Evolutionary conservation across 1,140 invertebrate species (phyloP), one percentile per base, ranked within the genome.

Genomic region (Sitodiplosis mosellana): DNA sequence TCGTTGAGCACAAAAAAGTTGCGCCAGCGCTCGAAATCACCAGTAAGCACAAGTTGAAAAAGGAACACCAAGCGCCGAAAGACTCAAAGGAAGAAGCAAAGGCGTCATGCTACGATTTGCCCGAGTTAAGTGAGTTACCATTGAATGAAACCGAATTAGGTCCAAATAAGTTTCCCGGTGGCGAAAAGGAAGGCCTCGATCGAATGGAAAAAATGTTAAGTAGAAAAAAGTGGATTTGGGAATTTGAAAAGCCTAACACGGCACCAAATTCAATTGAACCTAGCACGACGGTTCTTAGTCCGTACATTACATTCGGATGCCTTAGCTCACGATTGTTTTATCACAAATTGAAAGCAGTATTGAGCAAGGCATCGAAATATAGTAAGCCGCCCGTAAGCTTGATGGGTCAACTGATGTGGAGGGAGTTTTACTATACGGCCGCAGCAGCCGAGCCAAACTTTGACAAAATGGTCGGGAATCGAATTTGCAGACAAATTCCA

Each of bases 351-450:
- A 27, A 27, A 5, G 10, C 27, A 27, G 10, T 10, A 27, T 27
- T 27, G 27, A 27, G 27, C 27, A 27, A 10, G 10, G 10, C 27
- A 27, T 5, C 3, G 27, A 27, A 10, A 27, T 10, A 27, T 10
- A 27, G 4, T 10, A 27, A 27, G 27, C 27, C 27, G 27, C 10
- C 75, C 0, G 69, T 74, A 12, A 77, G 74, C 1, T 56, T 78
- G 2, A 55, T 74, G 47, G 80, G 80, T 0, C 82, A 84, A 52
- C 54, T 85, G 5, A 66, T 82, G 59, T 83, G 80, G 80, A 63
- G 81, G 50, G 82, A 85, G 57, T 85, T 83, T 61, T 85, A 81
- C 56, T 85, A 85, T 53, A 72, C 71, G 7, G 78, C 74, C 45
- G 78, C 73, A 10, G 69, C 76, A n/a, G 70, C 71, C 1, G 82